phyloP scores from a whole-genome alignment of 1,140 invertebrate genomes.

The Drosophila lacertosa region DNA sequence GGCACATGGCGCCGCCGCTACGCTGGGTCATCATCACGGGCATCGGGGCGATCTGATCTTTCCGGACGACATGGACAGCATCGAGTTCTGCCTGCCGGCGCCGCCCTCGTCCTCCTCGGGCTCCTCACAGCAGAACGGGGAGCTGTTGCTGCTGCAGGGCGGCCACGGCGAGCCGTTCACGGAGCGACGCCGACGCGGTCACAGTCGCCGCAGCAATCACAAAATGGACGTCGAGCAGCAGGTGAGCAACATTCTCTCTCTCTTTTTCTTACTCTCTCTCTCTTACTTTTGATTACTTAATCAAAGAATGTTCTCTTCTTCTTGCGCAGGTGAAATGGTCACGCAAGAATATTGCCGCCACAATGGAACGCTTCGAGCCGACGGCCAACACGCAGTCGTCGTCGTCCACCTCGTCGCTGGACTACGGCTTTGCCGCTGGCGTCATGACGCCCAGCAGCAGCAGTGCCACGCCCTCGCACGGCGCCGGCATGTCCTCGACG shows the following conservation, averaged over 20 bases:
- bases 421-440: slow-evolving; percentile 78
- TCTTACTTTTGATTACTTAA: too few relatives aligned
- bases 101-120: slow-evolving; percentile 58
- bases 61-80: slow-evolving; percentile 80
- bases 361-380: slow-evolving; percentile 87
- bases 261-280: too few relatives aligned
- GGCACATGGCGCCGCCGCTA: slow-evolving; percentile 52
- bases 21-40: slow-evolving; percentile 64
- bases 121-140: slow-evolving; percentile 65
- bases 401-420: slow-evolving; percentile 74
- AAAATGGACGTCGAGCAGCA: slow-evolving; percentile 83
- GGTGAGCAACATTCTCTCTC: too few relatives aligned
- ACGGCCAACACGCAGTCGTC: slow-evolving; percentile 65
- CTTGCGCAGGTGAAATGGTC: slow-evolving; percentile 82
- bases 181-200: slow-evolving; percentile 70
- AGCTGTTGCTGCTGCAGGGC: slow-evolving; percentile 64
- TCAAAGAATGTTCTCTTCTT: neutral
- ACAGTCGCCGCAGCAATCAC: slow-evolving; percentile 79
- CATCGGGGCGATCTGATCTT: slow-evolving; percentile 72
- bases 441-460: slow-evolving; percentile 71
- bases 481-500: slow-evolving; percentile 53
- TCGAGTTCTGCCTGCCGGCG: slow-evolving; percentile 79
- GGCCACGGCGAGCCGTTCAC: slow-evolving; percentile 72
- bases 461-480: slow-evolving; percentile 66
- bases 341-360: slow-evolving; percentile 86